A percentile compares a stretch with the other conserved stretches of the same genome.
These are phyloP conservation scores for Thelaira solivaga DNA, from an alignment of 2,888 invertebrate genomes.

Conservation along the genomic window DNA sequence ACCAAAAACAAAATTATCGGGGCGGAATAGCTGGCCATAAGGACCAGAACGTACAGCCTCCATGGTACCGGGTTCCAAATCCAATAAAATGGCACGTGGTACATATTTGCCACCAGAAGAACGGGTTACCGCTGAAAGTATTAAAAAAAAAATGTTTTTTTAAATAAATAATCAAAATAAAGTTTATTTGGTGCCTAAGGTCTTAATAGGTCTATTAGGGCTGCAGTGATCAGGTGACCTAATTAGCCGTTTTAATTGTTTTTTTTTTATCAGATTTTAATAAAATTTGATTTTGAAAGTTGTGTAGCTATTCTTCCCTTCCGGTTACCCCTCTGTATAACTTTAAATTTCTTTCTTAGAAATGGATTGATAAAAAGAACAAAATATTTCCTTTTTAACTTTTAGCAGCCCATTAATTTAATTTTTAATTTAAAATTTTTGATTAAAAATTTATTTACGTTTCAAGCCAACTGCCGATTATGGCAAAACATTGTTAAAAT, in stretches of 20 bases:
- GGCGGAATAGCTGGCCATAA: conserved; percentile 92
- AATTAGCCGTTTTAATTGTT: no score
- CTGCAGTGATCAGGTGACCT: no score
- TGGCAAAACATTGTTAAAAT: conserved; percentile 34
- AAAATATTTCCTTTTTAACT: conserved; percentile 1
- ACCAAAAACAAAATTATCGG: conserved; percentile 92
- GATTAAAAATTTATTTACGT: conserved; percentile 1
- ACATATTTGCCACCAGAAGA: conserved; percentile 86
- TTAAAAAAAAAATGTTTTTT: neutral
- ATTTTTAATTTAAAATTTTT: conserved; percentile 15
- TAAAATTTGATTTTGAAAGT: no score
- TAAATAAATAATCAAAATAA: no score
- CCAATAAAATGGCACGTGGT: conserved; percentile 85
- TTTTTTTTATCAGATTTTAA: no score
- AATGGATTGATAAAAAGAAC: neutral
- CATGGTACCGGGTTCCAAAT: conserved; percentile 91
- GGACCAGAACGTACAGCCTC: conserved; percentile 91
- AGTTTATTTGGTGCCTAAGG: no score
- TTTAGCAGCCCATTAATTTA: conserved; percentile 13
- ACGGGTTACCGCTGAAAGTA: conserved; percentile 78
- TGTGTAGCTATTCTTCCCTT: no score
- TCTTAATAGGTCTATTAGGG: no score
- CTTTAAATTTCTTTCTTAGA: no score
- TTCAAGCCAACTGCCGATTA: conserved; percentile 21
- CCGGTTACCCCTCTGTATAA: no score